Evolutionary conservation across 2,888 invertebrate species (phyloP), one percentile per base, ranked within the genome.

Genomic region (Agrochola macilenta): DNA sequence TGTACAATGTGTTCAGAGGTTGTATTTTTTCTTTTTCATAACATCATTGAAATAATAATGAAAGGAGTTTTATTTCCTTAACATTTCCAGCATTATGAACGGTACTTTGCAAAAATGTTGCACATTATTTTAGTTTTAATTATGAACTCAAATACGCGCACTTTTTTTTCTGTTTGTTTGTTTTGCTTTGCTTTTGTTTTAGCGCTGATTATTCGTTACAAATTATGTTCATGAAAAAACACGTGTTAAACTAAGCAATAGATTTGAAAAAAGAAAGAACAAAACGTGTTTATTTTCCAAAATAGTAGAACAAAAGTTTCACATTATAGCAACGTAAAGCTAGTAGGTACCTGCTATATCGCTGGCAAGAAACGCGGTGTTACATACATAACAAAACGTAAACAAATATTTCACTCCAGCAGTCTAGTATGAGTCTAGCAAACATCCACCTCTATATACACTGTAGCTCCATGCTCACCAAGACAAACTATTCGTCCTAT

Each of bases 401-500:
- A 52, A 14, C 8, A 57, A 39, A 39, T n/a, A 57, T 57, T 35
- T 60, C 5, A 60, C 30, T 30, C 7, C 14, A 58, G 17, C 58
- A 58, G 26, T 17, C 9, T 60, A 60, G 30, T 2, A 58, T 17
- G 26, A 26, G 7, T 54, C 64, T 52, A 66, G 7, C 60, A 63
- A 66, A 52, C 14, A 64, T 39, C 23, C 20, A 54, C 8, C 12
- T 17, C n/a, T 17, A 52, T 35, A 78, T 8, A 49, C 26, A 30
- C 49, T 66, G 52, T 69, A 61, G 43, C 35, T 49, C 35, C 7
- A 23, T 63, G 35, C 20, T 69, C 61, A 74, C n/a, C 30, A 74
- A 72, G 35, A 73, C 30, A 64, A 74, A 68, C 66, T 74, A 71
- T 83, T 81, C 54, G 12, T 64, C 65, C 49, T 49, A 71, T 63